Conservation (phyloP, 1,140 invertebrate genomes). For the Rhagoletis pomonella region DNA sequence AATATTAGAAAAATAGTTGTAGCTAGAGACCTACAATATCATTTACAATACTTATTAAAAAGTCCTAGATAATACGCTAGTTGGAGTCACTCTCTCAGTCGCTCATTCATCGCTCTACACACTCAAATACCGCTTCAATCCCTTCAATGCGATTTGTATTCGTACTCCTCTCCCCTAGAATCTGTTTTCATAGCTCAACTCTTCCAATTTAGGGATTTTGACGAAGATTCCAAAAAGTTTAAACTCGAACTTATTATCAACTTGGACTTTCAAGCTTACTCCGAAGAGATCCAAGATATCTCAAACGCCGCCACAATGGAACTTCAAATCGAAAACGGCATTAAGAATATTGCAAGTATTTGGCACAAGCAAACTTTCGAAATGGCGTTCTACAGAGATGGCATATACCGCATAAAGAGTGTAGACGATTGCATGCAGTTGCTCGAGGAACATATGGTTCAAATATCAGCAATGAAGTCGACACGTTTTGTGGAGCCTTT, state of each 20-base stretch:
- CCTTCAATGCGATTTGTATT: neutral
- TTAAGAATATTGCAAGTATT: conserved; percentile 81
- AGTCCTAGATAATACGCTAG: no score
- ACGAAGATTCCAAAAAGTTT: conserved; percentile 84
- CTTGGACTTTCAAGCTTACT: conserved; percentile 85
- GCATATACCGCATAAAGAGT: conserved; percentile 79
- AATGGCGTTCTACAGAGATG: conserved; percentile 83
- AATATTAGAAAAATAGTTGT: no score
- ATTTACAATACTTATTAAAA: no score
- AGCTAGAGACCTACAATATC: no score
- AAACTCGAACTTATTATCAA: conserved; percentile 86
- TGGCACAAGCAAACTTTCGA: conserved; percentile 84
- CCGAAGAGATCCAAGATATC: conserved; percentile 87
- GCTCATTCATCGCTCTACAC: no score
- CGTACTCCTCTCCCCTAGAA: neutral
- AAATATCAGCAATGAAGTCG: conserved; percentile 88
- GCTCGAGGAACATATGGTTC: conserved; percentile 84
- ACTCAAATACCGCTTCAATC: neutral
- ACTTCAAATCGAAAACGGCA: conserved; percentile 85
- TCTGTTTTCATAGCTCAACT: neutral
- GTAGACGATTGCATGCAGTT: conserved; percentile 84
- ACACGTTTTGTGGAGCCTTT: conserved; percentile 91
- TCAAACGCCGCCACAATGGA: conserved; percentile 90
- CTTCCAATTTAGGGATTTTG: conserved; percentile 78
- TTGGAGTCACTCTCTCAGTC: no score